Percentiles rank a stretch among this genome's conserved stretches.
phyloP scores from a whole-genome alignment of 2,888 invertebrate genomes.

The Griposia aprilina region DNA sequence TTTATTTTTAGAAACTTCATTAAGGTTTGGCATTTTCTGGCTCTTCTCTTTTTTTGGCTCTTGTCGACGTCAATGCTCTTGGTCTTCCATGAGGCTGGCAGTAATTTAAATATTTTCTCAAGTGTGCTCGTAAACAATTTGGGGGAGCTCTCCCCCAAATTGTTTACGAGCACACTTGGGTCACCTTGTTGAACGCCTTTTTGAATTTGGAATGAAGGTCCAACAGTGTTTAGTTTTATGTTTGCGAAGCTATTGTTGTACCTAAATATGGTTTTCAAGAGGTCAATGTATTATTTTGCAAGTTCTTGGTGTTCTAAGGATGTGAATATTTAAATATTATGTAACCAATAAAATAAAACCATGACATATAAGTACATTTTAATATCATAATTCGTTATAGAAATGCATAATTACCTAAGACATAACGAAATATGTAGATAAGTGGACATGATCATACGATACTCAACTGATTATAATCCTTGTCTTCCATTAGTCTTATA shows the following conservation, averaged over 20 bases:
- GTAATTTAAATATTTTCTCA: no score
- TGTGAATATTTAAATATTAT: background rate
- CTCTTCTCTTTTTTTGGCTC: no score
- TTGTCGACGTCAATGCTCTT: no score
- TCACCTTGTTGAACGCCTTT: background rate
- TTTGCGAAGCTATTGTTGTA: background rate
- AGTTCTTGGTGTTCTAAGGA: no score
- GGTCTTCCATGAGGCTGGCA: no score
- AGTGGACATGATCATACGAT: constrained; percentile 19
- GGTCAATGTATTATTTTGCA: background rate
- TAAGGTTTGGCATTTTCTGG: background rate
- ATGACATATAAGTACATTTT: no score
- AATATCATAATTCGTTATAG: no score
- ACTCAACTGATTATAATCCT: constrained; percentile 40
- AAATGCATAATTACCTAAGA: background rate
- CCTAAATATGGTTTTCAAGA: background rate
- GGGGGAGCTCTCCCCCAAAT: no score
- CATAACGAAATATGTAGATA: background rate
- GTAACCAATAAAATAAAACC: no score
- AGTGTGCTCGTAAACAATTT: no score
- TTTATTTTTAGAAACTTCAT: background rate
- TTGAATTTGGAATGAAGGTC: background rate
- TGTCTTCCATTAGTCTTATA: constrained; percentile 71
- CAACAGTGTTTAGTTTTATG: background rate
- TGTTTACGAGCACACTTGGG: no score